Evolutionary conservation across 2,113 vertebrate species (phyloP).

Genomic region (Eublepharis macularius): DNA sequence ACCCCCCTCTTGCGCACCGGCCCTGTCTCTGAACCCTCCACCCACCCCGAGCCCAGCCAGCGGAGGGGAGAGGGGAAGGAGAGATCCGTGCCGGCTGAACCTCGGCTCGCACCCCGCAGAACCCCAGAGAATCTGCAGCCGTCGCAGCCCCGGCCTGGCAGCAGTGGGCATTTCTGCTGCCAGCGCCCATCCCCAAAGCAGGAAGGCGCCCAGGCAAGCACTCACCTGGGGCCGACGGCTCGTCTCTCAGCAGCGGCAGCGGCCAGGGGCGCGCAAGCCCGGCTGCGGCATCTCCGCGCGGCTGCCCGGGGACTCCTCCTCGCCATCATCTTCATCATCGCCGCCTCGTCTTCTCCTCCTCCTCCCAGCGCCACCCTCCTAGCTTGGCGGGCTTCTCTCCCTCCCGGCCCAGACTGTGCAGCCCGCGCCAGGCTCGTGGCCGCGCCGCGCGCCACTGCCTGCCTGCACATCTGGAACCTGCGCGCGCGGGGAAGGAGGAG

Average conservation of each 20-base stretch:
- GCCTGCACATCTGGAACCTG: neutral
- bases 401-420: neutral
- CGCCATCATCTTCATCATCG: neutral
- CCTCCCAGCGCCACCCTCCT: neutral
- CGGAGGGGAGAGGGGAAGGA: neutral
- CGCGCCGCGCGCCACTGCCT: constrained; percentile 7
- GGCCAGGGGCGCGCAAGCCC: constrained; percentile 22
- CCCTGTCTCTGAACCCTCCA: too few relatives aligned
- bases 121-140: constrained; percentile 58
- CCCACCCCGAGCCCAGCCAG: neutral
- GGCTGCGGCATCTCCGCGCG: neutral
- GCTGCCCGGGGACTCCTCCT: constrained; percentile 3
- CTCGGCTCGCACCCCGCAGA: neutral
- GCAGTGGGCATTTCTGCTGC: constrained; percentile 61
- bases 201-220: constrained; percentile 45
- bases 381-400: constrained; percentile 2
- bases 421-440: neutral
- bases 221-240: neutral
- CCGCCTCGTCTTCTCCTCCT: neutral
- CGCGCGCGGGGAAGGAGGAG: constrained; percentile 4
- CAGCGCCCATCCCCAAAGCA: neutral
- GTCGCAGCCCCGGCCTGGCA: neutral
- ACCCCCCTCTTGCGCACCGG: neutral
- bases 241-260: neutral
- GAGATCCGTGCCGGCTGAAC: neutral